Percentiles rank a stretch among this genome's conserved stretches.
Conservation (phyloP, 2,888 invertebrate species). For the Didymodactylos carnosus region DNA sequence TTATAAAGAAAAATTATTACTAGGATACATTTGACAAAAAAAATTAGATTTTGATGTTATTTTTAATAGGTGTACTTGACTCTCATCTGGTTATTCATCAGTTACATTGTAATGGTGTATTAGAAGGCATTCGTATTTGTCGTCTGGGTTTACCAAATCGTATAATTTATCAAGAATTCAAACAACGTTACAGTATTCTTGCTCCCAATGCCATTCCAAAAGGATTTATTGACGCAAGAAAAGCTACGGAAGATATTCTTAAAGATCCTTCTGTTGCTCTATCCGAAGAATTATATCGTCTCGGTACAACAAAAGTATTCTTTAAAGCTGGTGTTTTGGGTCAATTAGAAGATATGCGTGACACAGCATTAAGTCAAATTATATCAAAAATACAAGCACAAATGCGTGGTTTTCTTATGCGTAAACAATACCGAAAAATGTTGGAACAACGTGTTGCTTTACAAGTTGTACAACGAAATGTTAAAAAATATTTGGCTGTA, state of each 20-base stretch:
- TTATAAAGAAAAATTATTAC: no score
- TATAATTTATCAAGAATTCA: constrained; percentile 98
- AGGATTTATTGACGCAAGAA: constrained; percentile 38
- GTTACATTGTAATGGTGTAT: constrained; percentile 99
- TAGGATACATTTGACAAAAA: no score
- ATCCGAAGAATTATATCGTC: constrained; percentile 80
- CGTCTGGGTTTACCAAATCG: constrained; percentile 98
- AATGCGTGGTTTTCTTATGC: constrained; percentile 59
- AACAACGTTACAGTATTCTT: constrained; percentile 98
- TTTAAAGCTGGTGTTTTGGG: constrained; percentile 99
- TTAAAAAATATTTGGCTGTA: constrained; percentile 93
- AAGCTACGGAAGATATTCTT: constrained; percentile 47
- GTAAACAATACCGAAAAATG: constrained; percentile 71
- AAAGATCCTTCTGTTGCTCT: constrained; percentile 45
- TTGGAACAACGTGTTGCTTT: constrained; percentile 73
- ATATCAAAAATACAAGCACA: constrained; percentile 73
- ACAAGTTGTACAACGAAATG: constrained; percentile 94
- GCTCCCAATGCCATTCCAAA: constrained; percentile 57
- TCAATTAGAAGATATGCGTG: constrained; percentile 99
- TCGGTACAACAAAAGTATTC: constrained; percentile 99
- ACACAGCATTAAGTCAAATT: constrained; percentile 85
- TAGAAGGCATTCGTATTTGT: constrained; percentile 99
- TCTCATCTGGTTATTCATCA: constrained; percentile 97
- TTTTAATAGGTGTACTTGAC: constrained; percentile 79
- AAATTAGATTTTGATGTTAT: no score